Conservation (phyloP, 2,797 vertebrate species). For the Semotilus atromaculatus region DNA sequence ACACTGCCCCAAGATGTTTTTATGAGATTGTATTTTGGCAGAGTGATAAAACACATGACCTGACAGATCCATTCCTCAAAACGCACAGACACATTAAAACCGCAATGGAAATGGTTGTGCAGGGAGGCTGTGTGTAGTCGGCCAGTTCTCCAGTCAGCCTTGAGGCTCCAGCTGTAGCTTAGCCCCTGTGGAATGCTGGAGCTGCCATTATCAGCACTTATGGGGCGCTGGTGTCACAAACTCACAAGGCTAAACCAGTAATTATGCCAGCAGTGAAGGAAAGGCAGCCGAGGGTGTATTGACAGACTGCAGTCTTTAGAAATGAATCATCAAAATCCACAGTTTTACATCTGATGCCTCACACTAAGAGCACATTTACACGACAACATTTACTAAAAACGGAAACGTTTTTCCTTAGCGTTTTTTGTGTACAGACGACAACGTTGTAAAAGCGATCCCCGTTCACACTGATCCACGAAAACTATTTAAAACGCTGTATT, state of each 20-base stretch:
- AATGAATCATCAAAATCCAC: slow-evolving; percentile 64
- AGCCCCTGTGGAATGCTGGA: slow-evolving; percentile 50
- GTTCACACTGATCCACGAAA: background rate
- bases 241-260: slow-evolving; percentile 51
- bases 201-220: slow-evolving; percentile 39
- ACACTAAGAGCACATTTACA: background rate
- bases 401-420: background rate
- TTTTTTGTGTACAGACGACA: background rate
- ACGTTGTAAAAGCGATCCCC: background rate
- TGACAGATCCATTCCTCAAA: slow-evolving; percentile 3
- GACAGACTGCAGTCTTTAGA: slow-evolving; percentile 53
- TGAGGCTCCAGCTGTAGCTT: slow-evolving; percentile 51
- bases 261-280: slow-evolving; percentile 52
- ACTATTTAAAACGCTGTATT: background rate
- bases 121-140: background rate
- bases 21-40: background rate
- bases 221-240: slow-evolving; percentile 35
- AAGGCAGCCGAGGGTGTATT: slow-evolving; percentile 47
- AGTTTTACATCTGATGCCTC: slow-evolving; percentile 36
- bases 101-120: background rate
- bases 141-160: slow-evolving; percentile 55
- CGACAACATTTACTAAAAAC: background rate
- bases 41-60: slow-evolving; percentile 17
- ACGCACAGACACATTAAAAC: slow-evolving; percentile 4
- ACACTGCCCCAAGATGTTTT: slow-evolving; percentile 32